Percentiles rank a stretch among this genome's conserved stretches.
Evolutionary conservation across 1,140 invertebrate genomes (phyloP).

Genomic region (Thereuonema tuberculata): DNA sequence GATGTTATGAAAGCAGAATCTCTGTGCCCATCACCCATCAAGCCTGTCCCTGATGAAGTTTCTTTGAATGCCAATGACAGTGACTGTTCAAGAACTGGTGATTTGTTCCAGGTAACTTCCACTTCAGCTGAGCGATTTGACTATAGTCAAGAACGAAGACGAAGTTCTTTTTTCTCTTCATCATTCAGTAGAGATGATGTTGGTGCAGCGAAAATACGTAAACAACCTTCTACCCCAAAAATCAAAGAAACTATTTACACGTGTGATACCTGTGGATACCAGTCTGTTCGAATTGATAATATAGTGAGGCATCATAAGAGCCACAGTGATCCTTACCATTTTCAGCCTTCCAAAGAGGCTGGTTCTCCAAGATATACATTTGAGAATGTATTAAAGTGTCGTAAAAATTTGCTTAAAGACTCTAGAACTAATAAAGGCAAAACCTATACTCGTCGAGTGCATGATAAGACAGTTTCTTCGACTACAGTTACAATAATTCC

Average conservation of each 20-base stretch:
- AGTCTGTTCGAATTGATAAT: not conserved
- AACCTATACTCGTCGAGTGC: no score
- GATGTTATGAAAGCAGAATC: slow-evolving; percentile 1
- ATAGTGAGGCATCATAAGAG: slow-evolving; percentile 9
- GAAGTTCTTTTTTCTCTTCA: no score
- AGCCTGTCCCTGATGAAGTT: not conserved
- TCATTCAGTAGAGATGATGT: not conserved
- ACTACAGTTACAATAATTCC: no score
- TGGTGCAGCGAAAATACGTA: not conserved
- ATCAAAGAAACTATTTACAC: not conserved
- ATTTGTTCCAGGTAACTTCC: no score
- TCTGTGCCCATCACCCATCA: not conserved
- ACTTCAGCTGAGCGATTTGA: slow-evolving; percentile 3
- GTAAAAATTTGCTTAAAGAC: no score
- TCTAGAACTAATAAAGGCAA: not conserved
- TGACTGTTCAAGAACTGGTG: not conserved
- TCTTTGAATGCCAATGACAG: not conserved
- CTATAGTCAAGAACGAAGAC: no score
- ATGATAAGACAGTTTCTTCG: no score
- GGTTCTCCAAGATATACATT: no score
- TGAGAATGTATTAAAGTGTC: no score
- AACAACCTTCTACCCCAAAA: not conserved
- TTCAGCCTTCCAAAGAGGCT: not conserved
- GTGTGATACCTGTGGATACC: slow-evolving; percentile 3
- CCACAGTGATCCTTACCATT: slow-evolving; percentile 8